Conservation (phyloP, 2,888 invertebrate species). For the Bellardia bayeri region DNA sequence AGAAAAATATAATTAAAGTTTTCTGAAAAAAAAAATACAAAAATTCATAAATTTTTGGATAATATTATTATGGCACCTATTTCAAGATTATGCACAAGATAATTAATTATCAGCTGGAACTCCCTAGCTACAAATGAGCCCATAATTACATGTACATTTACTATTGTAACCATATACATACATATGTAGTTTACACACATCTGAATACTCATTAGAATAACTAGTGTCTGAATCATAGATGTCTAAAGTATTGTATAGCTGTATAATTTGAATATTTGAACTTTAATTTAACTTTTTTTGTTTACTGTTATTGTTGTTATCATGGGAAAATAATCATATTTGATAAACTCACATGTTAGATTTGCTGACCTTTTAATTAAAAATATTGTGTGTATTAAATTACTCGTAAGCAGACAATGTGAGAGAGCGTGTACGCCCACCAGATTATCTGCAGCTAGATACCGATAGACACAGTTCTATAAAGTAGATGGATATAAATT, state of each 20-base stretch:
- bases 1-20: no score
- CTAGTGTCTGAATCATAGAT: conserved; percentile 1
- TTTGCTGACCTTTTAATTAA: conserved; percentile 70
- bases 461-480: not conserved
- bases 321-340: conserved; percentile 69
- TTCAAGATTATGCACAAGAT: no score
- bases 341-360: conserved; percentile 63
- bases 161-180: not conserved
- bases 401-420: conserved; percentile 41
- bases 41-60: no score
- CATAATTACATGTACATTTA: not conserved
- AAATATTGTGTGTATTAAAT: conserved; percentile 67
- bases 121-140: not conserved
- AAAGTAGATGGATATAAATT: conserved; percentile 18
- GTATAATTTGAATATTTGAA: conserved; percentile 37
- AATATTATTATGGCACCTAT: no score
- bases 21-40: no score
- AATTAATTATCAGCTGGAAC: no score
- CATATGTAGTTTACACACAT: not conserved
- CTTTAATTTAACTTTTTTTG: conserved; percentile 22
- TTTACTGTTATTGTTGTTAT: conserved; percentile 32
- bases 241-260: not conserved
- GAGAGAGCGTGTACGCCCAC: conserved; percentile 52
- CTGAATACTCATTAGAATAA: conserved; percentile 10
- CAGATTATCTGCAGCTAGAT: conserved; percentile 11